Evolutionary conservation across 1,140 invertebrate species (phyloP).

Genomic region (Cyclargus thomasi): DNA sequence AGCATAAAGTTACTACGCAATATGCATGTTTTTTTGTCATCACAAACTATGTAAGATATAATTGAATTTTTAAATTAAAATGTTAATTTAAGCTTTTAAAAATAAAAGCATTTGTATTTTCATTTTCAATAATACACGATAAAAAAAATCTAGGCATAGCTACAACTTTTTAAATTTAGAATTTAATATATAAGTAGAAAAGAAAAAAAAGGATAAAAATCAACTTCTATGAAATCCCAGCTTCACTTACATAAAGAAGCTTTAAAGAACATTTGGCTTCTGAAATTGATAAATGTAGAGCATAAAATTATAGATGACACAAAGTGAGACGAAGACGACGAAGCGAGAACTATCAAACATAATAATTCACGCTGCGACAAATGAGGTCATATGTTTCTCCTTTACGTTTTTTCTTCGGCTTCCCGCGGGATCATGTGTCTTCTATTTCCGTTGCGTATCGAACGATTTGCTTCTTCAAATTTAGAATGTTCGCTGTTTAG

Average conservation of each 20-base stretch:
- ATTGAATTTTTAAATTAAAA: no score
- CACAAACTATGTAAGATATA: background rate
- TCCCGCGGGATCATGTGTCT: constrained; percentile 72
- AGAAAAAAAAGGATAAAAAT: no score
- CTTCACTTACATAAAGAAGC: no score
- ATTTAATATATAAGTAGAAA: no score
- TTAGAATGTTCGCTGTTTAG: constrained; percentile 72
- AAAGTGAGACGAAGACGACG: constrained; percentile 25
- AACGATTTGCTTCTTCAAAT: constrained; percentile 68
- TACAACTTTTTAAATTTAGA: no score
- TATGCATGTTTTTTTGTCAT: background rate
- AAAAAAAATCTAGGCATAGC: no score
- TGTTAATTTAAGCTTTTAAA: no score
- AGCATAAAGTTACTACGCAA: background rate
- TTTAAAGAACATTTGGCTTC: background rate
- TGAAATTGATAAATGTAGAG: constrained; percentile 5
- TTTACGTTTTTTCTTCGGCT: constrained; percentile 66
- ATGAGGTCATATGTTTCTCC: constrained; percentile 73
- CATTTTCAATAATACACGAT: no score
- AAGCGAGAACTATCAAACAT: constrained; percentile 62
- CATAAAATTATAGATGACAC: constrained; percentile 14
- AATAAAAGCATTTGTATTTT: no score
- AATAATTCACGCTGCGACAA: constrained; percentile 69
- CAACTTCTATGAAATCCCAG: no score
- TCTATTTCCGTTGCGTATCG: constrained; percentile 71